Evolutionary conservation across 2,888 invertebrate species (phyloP).

Genomic region (Xylota sylvarum): DNA sequence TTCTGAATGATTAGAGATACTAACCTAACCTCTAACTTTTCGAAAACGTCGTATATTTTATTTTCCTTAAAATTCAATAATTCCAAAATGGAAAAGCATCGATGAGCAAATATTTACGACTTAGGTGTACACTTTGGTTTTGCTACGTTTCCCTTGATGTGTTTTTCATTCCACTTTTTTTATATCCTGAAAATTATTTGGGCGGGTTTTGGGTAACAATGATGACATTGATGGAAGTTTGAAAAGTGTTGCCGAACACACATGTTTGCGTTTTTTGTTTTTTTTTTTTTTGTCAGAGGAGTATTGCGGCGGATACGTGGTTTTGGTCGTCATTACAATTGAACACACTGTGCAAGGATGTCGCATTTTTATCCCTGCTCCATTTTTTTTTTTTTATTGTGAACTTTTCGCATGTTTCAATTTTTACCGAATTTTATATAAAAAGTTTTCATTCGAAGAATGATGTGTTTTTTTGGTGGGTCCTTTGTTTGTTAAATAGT

Average conservation of each 20-base stretch:
- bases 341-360: neutral
- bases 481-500: neutral
- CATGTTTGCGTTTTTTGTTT: neutral
- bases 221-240: slow-evolving; percentile 41
- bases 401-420: slow-evolving; percentile 10
- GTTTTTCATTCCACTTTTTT: neutral
- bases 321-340: neutral
- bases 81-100: too few species aligned
- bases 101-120: neutral
- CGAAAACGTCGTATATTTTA: too few species aligned
- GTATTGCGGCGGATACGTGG: neutral
- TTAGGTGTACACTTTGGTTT: neutral
- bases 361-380: neutral
- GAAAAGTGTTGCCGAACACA: slow-evolving; percentile 44
- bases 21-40: too few species aligned
- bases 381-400: neutral
- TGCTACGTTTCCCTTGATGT: neutral
- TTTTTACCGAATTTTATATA: neutral
- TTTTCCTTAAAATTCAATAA: too few species aligned
- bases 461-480: neutral
- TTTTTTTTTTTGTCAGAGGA: neutral
- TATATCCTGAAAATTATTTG: neutral
- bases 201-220: slow-evolving; percentile 18
- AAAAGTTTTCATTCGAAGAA: neutral
- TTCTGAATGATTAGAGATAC: too few species aligned